Conservation (phyloP, 2,888 invertebrate species). For the Branchipolynoe longqiensis region DNA sequence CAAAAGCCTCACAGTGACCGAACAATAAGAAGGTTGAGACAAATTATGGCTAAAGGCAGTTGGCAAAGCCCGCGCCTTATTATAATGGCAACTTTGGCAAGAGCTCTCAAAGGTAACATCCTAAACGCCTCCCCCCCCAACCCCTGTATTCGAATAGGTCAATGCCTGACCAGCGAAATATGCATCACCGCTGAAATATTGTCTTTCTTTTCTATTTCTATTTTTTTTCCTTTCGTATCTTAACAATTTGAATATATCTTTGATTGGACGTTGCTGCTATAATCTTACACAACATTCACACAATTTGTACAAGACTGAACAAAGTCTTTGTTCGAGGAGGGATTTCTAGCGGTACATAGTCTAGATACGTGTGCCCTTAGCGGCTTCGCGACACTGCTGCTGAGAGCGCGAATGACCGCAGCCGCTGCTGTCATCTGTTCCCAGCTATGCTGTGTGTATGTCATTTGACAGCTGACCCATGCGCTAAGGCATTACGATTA, state of each 20-base stretch:
- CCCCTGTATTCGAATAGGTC: slow-evolving; percentile 7
- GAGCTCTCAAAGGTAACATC: slow-evolving; percentile 43
- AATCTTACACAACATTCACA: slow-evolving; percentile 48
- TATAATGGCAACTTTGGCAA: slow-evolving; percentile 55
- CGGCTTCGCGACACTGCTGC: neutral
- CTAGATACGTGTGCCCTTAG: neutral
- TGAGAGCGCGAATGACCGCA: too few species aligned
- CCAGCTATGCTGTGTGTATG: neutral
- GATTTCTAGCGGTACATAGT: slow-evolving; percentile 29
- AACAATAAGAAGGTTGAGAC: neutral
- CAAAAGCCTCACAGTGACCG: neutral
- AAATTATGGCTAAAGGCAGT: slow-evolving; percentile 13
- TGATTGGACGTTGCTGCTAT: slow-evolving; percentile 53
- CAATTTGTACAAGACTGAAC: slow-evolving; percentile 46
- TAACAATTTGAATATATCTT: slow-evolving; percentile 36
- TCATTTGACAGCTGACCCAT: neutral
- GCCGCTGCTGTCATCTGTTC: too few species aligned
- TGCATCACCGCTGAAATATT: neutral
- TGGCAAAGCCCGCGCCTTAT: neutral
- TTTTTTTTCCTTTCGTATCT: slow-evolving; percentile 1
- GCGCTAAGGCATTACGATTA: slow-evolving; percentile 37
- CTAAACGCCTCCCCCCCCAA: slow-evolving; percentile 15
- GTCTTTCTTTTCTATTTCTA: neutral
- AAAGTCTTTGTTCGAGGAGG: slow-evolving; percentile 11
- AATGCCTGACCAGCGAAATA: neutral